Base-by-base conservation (phyloP, 2,888 invertebrate species). In the Lochmaea capreae region DNA sequence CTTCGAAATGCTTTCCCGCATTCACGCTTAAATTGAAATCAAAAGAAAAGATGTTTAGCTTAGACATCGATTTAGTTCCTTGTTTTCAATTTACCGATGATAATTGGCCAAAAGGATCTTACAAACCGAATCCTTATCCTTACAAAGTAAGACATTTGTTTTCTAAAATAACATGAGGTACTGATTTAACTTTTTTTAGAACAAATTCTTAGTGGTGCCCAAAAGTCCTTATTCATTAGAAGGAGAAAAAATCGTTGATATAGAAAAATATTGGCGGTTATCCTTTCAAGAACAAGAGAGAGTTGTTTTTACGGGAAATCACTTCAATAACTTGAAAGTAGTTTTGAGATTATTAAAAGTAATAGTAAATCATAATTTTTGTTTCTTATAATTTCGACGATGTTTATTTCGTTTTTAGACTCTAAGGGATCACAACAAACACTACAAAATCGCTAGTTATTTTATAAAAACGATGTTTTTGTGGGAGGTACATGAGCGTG, bases 1-100 rank as follows among this genome's bases (percentile, higher is more conserved):
- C 87, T 70, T 86, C 80, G 65, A 88, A 89, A 78, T 85, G 87
- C 0, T 90, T 90, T 0, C 91, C 91, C 0, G 91, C 91, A 3
- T 89, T 89, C 79, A 91, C 90, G 0, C 78, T 91, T 6, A 85
- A 85, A 72, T 80, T 91, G 14, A 68, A 70, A n/a, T 71, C 75
- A 39, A 39, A 57, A 54, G 74, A 74, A 3, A 65, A 83, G 5
- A 77, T 83, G 18, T 86, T 88, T 59, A 74, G 76, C 0, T 84
- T 92, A 74, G 80, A 81, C 59, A 73, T 82, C 14, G 83, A 83
- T 76, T 76, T 86, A 16, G 86, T 86, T 3, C 84, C 85, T 2
- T 86, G 84, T 68, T 85, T 86, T 69, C 71, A 80, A 43, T 85
- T 85, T 74, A 68, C 54, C 10, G 75, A 76, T 6, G 66, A 73